phyloP scores from a whole-genome alignment of 2,888 invertebrate species.

The Amblyjoppa fuscipennis region DNA sequence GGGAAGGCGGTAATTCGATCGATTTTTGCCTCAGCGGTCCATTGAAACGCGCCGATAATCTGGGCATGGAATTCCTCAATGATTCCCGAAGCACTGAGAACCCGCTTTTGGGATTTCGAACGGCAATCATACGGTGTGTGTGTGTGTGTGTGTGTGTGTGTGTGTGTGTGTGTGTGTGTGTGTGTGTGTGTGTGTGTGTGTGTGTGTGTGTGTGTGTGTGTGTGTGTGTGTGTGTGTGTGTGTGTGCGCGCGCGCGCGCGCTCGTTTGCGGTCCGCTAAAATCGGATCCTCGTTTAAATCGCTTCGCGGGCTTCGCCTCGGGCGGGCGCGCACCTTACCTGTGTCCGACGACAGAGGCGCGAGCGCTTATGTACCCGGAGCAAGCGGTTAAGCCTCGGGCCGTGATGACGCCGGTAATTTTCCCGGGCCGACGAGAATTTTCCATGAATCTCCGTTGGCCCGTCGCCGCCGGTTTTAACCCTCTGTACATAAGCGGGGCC shows the following conservation, averaged over 20 bases:
- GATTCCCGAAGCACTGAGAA: constrained; percentile 31
- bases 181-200: neutral
- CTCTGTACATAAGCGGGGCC: constrained; percentile 43
- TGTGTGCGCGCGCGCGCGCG: neutral
- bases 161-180: neutral
- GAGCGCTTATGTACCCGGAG: neutral
- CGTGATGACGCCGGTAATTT: constrained; percentile 38
- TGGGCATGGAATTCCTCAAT: constrained; percentile 38
- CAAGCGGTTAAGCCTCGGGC: neutral
- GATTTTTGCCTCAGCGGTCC: constrained; percentile 33
- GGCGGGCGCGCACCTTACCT: neutral
- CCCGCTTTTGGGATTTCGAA: constrained; percentile 33
- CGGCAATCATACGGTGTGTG: neutral
- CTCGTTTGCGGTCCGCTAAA: constrained; percentile 5
- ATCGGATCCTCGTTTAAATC: constrained; percentile 20
- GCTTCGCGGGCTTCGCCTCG: neutral
- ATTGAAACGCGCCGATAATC: constrained; percentile 52
- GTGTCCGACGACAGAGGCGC: neutral
- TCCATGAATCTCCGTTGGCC: constrained; percentile 30
- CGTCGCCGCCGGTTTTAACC: constrained; percentile 13
- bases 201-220: neutral
- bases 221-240: neutral
- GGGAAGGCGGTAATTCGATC: constrained; percentile 31
- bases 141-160: neutral
- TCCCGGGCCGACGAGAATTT: constrained; percentile 48